phyloP scores from a whole-genome alignment of 1,140 invertebrate genomes.

The Ganaspis sp. region DNA sequence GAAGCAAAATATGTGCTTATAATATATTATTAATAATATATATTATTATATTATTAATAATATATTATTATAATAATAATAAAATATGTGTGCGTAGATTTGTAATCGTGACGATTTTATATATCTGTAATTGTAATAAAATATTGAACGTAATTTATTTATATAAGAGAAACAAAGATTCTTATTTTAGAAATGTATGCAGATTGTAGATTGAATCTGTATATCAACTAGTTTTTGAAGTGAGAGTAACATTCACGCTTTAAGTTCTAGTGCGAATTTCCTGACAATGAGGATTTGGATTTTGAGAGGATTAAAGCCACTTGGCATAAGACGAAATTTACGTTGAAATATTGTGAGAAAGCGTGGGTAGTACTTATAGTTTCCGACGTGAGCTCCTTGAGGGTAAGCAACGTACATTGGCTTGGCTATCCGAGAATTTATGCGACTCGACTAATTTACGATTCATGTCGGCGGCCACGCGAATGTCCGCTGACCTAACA shows the following conservation, averaged over 20 bases:
- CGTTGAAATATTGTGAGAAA: constrained; percentile 53
- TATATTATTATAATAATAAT: no score
- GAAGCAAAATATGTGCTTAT: no score
- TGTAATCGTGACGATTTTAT: no score
- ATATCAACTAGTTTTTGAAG: no score
- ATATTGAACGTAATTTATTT: no score
- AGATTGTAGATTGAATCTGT: no score
- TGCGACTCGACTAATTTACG: constrained; percentile 52
- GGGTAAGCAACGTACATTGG: constrained; percentile 42
- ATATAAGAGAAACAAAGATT: no score
- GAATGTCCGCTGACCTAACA: constrained; percentile 48
- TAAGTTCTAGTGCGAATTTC: not conserved
- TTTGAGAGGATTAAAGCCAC: not conserved
- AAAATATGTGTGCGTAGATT: no score
- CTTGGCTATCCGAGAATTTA: constrained; percentile 46
- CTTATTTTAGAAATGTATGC: no score
- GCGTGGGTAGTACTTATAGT: constrained; percentile 22
- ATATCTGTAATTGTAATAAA: no score
- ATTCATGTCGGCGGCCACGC: constrained; percentile 32
- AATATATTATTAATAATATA: no score
- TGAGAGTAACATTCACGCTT: not conserved
- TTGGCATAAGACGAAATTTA: constrained; percentile 15
- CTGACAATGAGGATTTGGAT: not conserved
- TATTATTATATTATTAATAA: no score
- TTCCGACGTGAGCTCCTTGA: constrained; percentile 38